These are phyloP conservation scores for Pseudachorutes palmiensis DNA, from an alignment of 1,140 invertebrate species.

Conservation along the genomic window DNA sequence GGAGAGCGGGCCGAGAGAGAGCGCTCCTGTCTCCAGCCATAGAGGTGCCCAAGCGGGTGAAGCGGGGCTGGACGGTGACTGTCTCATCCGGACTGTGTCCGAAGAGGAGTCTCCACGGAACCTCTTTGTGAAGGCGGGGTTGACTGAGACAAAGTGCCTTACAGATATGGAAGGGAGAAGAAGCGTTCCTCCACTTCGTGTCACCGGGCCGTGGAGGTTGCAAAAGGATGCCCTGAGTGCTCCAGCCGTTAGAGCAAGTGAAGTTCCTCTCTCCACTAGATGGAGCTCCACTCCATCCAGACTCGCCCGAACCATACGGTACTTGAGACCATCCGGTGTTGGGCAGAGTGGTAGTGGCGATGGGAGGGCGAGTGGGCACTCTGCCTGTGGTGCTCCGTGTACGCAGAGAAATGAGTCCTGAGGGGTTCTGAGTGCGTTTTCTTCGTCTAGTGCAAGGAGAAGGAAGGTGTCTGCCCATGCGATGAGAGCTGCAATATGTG, in stretches of 20 bases:
- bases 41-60: conserved; percentile 50
- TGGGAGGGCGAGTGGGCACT: conserved; percentile 26
- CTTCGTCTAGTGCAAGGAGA: conserved; percentile 72
- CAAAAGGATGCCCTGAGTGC: no score
- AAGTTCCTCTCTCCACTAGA: conserved; percentile 77
- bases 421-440: conserved; percentile 71
- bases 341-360: conserved; percentile 53
- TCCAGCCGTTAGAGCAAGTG: conserved; percentile 79
- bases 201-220: conserved; percentile 85
- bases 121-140: conserved; percentile 37
- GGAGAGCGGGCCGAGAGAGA: conserved; percentile 78
- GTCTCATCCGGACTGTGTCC: no score
- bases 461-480: conserved; percentile 82
- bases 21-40: conserved; percentile 89
- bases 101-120: conserved; percentile 37
- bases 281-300: conserved; percentile 87
- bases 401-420: conserved; percentile 51
- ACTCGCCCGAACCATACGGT: conserved; percentile 81
- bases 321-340: conserved; percentile 84
- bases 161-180: conserved; percentile 69
- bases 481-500: conserved; percentile 70
- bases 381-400: conserved; percentile 36
- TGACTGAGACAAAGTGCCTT: conserved; percentile 52
- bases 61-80: conserved; percentile 29
- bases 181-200: conserved; percentile 79